Evolutionary conservation across 2,113 vertebrate species (phyloP), one percentile per base, ranked within the genome.

Genomic region (Gambusia affinis): DNA sequence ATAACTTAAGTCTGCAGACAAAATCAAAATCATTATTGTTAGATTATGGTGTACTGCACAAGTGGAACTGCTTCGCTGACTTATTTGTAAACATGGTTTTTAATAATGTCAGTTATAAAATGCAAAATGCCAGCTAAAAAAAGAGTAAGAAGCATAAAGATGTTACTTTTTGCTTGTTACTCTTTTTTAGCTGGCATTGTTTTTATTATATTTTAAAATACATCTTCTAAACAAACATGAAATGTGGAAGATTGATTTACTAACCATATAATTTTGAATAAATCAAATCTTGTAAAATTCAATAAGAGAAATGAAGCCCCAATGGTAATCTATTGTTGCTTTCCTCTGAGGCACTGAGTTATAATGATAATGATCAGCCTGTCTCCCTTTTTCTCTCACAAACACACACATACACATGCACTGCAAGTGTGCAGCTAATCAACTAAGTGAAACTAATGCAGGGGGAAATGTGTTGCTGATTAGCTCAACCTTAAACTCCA

Each of bases 381-480:
- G 68, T 70, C n/a, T 57, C 72, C 28, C 33, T 54, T 30, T 35
- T 4, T n/a, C 30, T 24, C 31, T 24, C 8, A 33, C 62, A 64
- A 15, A 22, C 29, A n/a, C 44, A 57, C 33, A 29, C 30, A 33
- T 8, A 11, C 69, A 27, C 51, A 35, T 67, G 67, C 78, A 75
- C 72, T 77, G 62, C 70, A 35, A 68, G 74, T 60, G 33, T 60
- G 72, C 57, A 66, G 77, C 70, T 81, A 88, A 89, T 88, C 87
- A 88, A 70, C 74, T 67, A 77, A 84, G 81, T 89, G 86, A 85
- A 80, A 79, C 88, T 91, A 91, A 93, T 89, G 88, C 79, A 66
- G 73, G 74, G 74, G 88, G 77, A 92, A 91, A 92, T 91, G 85
- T 89, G 85, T 85, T 85, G 83, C 83, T 92, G 89, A 92, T 93